Evolutionary conservation across 2,797 vertebrate genomes (phyloP).

Genomic region (Amblyraja radiata): DNA sequence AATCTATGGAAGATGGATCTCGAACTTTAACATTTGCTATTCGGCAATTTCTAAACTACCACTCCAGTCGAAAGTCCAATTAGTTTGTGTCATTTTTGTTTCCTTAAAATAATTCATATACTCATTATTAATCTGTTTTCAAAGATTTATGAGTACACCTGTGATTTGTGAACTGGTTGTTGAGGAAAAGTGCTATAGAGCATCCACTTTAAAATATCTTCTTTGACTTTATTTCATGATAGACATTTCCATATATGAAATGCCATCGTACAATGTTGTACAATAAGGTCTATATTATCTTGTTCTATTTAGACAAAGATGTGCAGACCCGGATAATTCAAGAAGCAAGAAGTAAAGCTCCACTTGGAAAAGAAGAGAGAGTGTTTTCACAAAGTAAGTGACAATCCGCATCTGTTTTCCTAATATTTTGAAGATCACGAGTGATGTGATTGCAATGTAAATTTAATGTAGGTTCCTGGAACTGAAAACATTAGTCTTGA

Average conservation of each 20-base stretch:
- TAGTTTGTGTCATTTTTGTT: too few species aligned
- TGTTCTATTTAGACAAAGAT: constrained; percentile 65
- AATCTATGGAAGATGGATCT: too few species aligned
- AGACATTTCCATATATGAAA: background rate
- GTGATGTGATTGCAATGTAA: background rate
- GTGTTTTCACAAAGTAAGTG: constrained; percentile 71
- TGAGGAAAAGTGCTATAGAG: background rate
- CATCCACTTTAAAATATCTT: background rate
- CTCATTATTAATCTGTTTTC: too few species aligned
- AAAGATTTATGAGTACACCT: too few species aligned
- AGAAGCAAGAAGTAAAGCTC: constrained; percentile 61
- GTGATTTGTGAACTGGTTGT: too few species aligned
- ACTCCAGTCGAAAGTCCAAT: too few species aligned
- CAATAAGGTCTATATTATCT: background rate
- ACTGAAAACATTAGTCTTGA: background rate
- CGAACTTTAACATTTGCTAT: too few species aligned
- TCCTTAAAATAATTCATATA: too few species aligned
- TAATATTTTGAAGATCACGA: background rate
- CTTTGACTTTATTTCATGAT: background rate
- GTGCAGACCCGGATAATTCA: constrained; percentile 76
- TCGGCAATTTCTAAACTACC: too few species aligned
- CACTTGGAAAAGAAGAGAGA: constrained; percentile 63
- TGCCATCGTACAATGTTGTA: background rate
- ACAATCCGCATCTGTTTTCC: background rate
- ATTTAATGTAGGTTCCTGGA: background rate